These are phyloP conservation scores for Xiphorhynchus elegans DNA, from an alignment of 2,113 vertebrate genomes.

Conservation along the genomic window DNA sequence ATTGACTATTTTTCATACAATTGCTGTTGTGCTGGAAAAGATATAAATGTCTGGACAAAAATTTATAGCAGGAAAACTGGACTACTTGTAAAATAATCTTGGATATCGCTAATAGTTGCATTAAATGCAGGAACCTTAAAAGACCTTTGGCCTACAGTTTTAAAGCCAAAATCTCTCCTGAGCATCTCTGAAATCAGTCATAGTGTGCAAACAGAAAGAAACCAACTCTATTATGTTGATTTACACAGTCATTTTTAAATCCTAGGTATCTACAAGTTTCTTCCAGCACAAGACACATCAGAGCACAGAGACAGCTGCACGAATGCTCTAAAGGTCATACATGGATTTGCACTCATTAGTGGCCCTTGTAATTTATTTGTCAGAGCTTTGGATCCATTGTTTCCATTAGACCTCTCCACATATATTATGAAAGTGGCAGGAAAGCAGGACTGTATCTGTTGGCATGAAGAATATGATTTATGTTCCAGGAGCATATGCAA, in stretches of 20 bases:
- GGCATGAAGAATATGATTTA: neutral
- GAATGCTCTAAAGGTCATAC: constrained; percentile 19
- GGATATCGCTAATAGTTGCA: neutral
- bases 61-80: neutral
- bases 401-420: neutral
- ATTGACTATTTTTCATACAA: constrained; percentile 53
- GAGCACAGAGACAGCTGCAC: neutral
- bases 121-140: neutral
- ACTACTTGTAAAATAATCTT: neutral
- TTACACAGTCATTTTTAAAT: neutral
- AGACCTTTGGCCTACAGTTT: neutral
- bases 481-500: neutral
- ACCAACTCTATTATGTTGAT: neutral
- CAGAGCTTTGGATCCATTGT: constrained; percentile 10
- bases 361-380: constrained; percentile 21
- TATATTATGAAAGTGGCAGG: neutral
- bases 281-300: neutral
- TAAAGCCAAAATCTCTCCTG: neutral
- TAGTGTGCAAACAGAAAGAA: neutral
- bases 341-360: constrained; percentile 40
- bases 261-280: neutral
- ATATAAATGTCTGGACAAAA: constrained; percentile 9
- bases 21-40: constrained; percentile 12
- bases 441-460: neutral
- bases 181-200: neutral